Evolutionary conservation across 2,797 vertebrate genomes (phyloP), one percentile per base, ranked within the genome.

Genomic region (Cetoscarus ocellatus): DNA sequence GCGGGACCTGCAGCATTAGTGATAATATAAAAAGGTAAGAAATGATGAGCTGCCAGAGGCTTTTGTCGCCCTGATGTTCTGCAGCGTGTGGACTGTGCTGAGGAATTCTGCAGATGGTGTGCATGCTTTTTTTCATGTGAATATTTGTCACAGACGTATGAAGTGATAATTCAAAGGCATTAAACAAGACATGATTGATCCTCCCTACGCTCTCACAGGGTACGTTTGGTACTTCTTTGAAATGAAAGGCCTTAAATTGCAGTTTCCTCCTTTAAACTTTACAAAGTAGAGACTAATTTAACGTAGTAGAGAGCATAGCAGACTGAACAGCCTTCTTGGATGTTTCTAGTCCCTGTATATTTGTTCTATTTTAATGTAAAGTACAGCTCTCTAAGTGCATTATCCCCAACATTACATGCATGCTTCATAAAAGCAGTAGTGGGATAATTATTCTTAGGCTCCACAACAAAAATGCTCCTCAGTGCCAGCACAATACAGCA

Each of bases 21-120:
- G 27, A 19, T 10, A 45, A 55, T n/a, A 49, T 64, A n/a, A 60
- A 34, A 44, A 54, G 39, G 39, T 38, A 48, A 27, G 17, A 60
- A 67, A 19, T 54, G 14, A 69, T 14, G 8, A 1, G 18, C 27
- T 43, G 53, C 3, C 48, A 43, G 58, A 60, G 14, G 45, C 35
- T 42, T 6, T 15, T 14, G 17, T 60, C 67, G 49, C 15, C 13
- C 5, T 17, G 40, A 43, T 35, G 36, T 18, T 62, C 53, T 35
- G 60, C 35, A 53, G 47, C 35, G 17, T n/a, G 45, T 10, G 47
- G 55, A 17, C 3, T 54, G n/a, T 14, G 9, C 36, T n/a, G 42
- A 15, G 3, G 34, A 39, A 57, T 17, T 10, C 0, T 4, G 45
- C 40, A 44, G 50, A 57, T 61, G 27, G 15, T 38, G 13, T 8